Conservation (phyloP, 1,140 invertebrate species). For the Hypsibius dujardini region DNA sequence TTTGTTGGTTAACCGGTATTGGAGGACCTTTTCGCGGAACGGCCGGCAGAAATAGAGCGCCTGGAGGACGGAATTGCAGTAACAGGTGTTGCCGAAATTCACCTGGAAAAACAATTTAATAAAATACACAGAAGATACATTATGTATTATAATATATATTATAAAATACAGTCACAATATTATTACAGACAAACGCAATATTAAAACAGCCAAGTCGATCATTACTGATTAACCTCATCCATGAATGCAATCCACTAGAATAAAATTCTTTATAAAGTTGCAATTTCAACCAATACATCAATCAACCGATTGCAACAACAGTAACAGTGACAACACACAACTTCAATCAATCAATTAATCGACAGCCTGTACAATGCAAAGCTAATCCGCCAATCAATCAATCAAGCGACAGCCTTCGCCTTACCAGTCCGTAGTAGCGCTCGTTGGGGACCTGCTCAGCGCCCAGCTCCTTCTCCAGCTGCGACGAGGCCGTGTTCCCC, state of each 20-base stretch:
- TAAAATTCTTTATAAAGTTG: too few species aligned
- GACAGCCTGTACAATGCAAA: not conserved
- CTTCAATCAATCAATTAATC: conserved; percentile 6
- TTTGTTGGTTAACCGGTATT: conserved; percentile 95
- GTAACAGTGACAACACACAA: conserved; percentile 19
- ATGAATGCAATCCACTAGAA: too few species aligned
- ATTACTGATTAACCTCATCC: too few species aligned
- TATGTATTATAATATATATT: too few species aligned
- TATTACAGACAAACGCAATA: too few species aligned
- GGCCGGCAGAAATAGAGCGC: conserved; percentile 97
- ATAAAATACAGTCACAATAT: too few species aligned
- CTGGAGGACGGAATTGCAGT: conserved; percentile 97
- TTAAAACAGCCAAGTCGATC: too few species aligned
- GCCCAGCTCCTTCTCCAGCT: conserved; percentile 91
- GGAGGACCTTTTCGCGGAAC: conserved; percentile 91
- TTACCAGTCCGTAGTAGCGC: conserved; percentile 94
- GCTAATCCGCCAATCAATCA: not conserved
- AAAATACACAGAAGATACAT: too few species aligned
- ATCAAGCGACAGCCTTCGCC: conserved; percentile 49
- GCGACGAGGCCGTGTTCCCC: conserved; percentile 93
- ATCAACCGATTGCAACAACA: too few species aligned
- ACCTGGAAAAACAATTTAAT: too few species aligned
- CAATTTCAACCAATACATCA: too few species aligned
- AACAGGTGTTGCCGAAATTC: conserved; percentile 99
- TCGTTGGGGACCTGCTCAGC: conserved; percentile 94